Conservation (phyloP, 2,797 vertebrate species). For the Myotis vivesi region DNA sequence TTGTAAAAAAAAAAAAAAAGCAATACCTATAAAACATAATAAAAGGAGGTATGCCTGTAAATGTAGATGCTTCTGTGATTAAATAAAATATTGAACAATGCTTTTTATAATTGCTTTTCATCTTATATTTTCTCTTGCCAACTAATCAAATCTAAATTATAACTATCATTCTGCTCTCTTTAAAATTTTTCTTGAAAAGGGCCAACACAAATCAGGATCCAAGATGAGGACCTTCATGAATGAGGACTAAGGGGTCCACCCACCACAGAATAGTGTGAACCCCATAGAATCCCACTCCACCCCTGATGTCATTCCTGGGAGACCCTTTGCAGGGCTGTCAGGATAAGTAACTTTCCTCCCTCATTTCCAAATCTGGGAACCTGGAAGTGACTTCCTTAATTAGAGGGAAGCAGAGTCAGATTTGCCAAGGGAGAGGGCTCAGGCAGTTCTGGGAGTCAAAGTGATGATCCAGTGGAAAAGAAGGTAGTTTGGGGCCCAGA, state of each 20-base stretch:
- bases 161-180: neutral
- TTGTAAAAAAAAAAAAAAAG: neutral
- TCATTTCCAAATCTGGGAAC: neutral
- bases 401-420: neutral
- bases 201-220: neutral
- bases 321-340: neutral
- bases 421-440: neutral
- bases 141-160: neutral
- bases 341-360: neutral
- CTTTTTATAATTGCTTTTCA: neutral
- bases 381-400: neutral
- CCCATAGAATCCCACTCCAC: neutral
- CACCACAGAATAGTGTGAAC: neutral
- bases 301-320: neutral
- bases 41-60: neutral
- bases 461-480: neutral
- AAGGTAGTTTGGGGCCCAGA: no score
- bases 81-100: constrained; percentile 32
- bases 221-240: neutral
- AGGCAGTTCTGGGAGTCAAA: neutral
- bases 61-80: constrained; percentile 1
- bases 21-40: neutral
- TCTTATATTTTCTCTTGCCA: constrained; percentile 21
- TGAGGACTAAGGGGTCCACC: neutral
- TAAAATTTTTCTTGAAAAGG: constrained; percentile 18